These are phyloP conservation scores for Podarcis cretensis DNA, from an alignment of 2,113 vertebrate genomes.

Conservation along the genomic window DNA sequence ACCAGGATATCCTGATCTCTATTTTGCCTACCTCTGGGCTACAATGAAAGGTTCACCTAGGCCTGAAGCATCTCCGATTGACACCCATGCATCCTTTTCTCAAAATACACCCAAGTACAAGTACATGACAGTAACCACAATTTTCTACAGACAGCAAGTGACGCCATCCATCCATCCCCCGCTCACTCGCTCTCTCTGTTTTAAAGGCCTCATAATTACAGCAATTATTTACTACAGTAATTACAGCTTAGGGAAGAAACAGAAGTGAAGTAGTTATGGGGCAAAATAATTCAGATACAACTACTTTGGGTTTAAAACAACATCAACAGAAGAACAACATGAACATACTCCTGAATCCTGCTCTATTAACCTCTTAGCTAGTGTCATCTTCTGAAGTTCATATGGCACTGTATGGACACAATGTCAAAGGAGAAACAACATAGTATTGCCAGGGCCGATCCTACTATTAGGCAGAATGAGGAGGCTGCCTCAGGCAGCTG, in stretches of 20 bases:
- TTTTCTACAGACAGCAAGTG: not conserved
- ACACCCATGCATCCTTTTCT: too few relatives aligned
- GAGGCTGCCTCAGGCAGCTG: too few relatives aligned
- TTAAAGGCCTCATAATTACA: constrained; percentile 4
- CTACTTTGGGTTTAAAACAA: not conserved
- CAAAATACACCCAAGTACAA: not conserved
- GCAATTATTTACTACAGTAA: not conserved
- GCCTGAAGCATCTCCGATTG: not conserved
- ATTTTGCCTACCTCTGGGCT: not conserved
- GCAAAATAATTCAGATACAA: not conserved
- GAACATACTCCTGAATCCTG: too few relatives aligned
- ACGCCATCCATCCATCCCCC: not conserved
- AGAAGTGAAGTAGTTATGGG: not conserved
- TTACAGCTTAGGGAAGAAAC: not conserved
- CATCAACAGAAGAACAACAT: not conserved
- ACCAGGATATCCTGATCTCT: not conserved
- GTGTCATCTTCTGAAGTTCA: not conserved
- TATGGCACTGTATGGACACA: not conserved
- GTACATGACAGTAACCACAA: not conserved
- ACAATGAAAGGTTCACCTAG: not conserved
- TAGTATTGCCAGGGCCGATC: too few relatives aligned
- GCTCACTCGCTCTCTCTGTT: not conserved
- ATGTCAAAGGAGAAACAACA: not conserved
- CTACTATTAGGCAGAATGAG: too few relatives aligned
- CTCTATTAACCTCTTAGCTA: not conserved